Conservation (phyloP, 2,888 invertebrate species). For the Lucinisca nassula region DNA sequence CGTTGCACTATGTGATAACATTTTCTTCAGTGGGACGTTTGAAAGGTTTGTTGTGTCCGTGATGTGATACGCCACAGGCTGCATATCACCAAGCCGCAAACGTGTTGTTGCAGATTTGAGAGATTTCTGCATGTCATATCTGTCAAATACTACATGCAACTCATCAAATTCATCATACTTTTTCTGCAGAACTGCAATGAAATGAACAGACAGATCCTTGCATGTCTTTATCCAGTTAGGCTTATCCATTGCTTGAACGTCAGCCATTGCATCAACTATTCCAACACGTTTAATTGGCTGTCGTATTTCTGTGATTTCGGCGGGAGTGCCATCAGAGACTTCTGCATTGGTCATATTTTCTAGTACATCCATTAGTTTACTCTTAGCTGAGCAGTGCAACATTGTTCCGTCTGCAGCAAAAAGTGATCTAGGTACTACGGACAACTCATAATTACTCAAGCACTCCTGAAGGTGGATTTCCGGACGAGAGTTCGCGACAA, state of each 20-base stretch:
- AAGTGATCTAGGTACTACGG: slow-evolving; percentile 16
- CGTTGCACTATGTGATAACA: slow-evolving; percentile 23
- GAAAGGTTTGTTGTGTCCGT: slow-evolving; percentile 12
- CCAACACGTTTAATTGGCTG: no score
- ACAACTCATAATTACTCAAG: slow-evolving; percentile 22
- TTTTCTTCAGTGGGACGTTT: slow-evolving; percentile 8
- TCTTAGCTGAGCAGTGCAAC: slow-evolving; percentile 7
- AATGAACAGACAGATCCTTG: slow-evolving; percentile 15
- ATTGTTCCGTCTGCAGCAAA: slow-evolving; percentile 10
- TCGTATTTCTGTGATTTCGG: neutral
- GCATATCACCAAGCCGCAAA: neutral
- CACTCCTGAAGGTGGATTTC: slow-evolving; percentile 25
- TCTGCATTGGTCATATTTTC: neutral
- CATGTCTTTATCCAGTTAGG: slow-evolving; percentile 12
- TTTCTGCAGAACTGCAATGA: neutral
- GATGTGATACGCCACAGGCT: slow-evolving; percentile 11
- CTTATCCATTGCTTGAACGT: slow-evolving; percentile 16
- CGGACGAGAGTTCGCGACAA: slow-evolving; percentile 28
- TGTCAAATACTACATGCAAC: slow-evolving; percentile 25
- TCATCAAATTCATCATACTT: slow-evolving; percentile 10
- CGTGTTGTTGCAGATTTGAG: slow-evolving; percentile 16
- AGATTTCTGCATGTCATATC: slow-evolving; percentile 28
- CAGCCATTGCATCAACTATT: slow-evolving; percentile 27
- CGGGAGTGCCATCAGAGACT: neutral
- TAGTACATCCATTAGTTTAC: slow-evolving; percentile 14